A percentile compares a stretch with the other conserved stretches of the same genome.
These are phyloP conservation scores for Itoplectis maculator DNA, from an alignment of 2,888 invertebrate genomes.

Conservation along the genomic window DNA sequence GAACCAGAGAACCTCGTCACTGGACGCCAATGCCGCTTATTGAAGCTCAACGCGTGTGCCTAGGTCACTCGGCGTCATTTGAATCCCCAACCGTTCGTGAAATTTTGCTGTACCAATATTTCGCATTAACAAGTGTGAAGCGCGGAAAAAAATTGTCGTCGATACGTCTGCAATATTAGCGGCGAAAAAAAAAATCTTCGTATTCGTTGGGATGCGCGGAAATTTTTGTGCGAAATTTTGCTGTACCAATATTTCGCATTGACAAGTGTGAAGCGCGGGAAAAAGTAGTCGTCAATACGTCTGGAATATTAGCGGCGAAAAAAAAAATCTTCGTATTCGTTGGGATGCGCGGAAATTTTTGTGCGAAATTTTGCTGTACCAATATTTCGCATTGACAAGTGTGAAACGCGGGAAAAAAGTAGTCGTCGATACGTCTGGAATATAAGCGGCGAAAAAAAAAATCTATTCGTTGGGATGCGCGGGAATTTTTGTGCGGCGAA, in stretches of 20 bases:
- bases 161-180: no score
- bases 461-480: background rate
- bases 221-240: background rate
- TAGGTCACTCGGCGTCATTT: background rate
- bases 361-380: background rate
- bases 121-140: background rate
- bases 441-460: no score
- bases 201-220: no score
- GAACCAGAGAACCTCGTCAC: constrained; percentile 1
- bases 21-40: background rate
- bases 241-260: background rate
- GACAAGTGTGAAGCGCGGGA: background rate
- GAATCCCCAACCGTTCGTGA: background rate
- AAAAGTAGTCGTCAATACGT: background rate
- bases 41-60: background rate
- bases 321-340: no score
- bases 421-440: background rate
- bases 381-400: background rate
- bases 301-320: no score
- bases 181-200: no score
- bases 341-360: no score
- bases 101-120: background rate
- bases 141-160: background rate
- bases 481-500: background rate
- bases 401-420: no score